Percentiles rank a stretch among this genome's conserved stretches.
phyloP scores from a whole-genome alignment of 2,113 vertebrate genomes.

The Dermatemys mawii region DNA sequence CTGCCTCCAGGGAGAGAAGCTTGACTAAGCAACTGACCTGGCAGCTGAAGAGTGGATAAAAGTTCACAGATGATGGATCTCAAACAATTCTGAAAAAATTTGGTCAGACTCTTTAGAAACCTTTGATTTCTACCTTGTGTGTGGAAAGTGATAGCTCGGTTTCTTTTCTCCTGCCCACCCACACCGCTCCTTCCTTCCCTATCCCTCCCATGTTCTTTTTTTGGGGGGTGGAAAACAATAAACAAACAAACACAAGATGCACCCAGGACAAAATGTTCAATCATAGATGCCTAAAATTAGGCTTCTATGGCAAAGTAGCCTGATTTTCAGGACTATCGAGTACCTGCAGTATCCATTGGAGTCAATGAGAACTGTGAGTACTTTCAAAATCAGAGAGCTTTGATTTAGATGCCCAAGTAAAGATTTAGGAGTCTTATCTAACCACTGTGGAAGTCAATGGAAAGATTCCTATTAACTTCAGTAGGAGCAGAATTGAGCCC shows the following conservation, averaged over 20 bases:
- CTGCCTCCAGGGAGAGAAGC: too few species aligned
- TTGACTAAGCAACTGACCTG: not conserved
- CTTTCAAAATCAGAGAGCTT: not conserved
- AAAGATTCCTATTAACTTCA: not conserved
- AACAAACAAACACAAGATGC: not conserved
- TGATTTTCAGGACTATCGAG: not conserved
- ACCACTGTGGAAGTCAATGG: not conserved
- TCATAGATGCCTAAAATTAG: fast-evolving
- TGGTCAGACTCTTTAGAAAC: not conserved
- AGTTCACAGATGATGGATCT: not conserved
- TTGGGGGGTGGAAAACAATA: not conserved
- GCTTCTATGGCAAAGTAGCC: not conserved
- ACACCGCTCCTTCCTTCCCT: not conserved
- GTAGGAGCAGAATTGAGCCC: not conserved
- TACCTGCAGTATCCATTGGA: not conserved
- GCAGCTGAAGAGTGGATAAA: not conserved
- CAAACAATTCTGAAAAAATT: not conserved
- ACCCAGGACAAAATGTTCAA: fast-evolving
- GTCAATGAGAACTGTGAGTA: not conserved
- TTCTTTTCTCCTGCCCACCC: not conserved
- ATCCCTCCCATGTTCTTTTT: not conserved
- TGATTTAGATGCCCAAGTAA: not conserved
- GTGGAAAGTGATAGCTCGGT: not conserved
- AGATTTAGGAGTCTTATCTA: not conserved
- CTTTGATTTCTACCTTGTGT: not conserved